These are phyloP conservation scores for Dicrurus megarhynchus DNA, from an alignment of 2,113 vertebrate species.

Conservation along the genomic window DNA sequence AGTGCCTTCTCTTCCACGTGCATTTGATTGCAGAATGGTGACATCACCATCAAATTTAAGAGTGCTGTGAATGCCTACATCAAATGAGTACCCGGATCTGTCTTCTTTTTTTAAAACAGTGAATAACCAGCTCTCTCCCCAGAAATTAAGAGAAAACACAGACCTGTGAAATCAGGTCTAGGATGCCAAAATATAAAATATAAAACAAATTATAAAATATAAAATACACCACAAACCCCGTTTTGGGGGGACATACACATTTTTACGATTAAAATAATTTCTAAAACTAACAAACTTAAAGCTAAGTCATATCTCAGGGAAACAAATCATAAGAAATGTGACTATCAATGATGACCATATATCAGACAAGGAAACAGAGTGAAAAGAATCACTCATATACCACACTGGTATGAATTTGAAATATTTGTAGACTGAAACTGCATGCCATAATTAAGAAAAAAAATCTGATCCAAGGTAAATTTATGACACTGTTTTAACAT, in stretches of 20 bases:
- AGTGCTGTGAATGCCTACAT: not conserved
- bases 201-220: no score
- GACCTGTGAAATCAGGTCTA: not conserved
- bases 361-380: not conserved
- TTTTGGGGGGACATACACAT: not conserved
- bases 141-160: not conserved
- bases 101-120: not conserved
- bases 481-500: not conserved
- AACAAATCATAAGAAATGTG: not conserved
- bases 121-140: not conserved
- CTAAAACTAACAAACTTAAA: not conserved
- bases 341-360: not conserved
- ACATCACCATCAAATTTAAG: not conserved
- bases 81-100: not conserved
- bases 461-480: not conserved
- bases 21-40: not conserved
- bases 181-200: not conserved
- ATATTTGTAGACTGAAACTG: not conserved
- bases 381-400: not conserved
- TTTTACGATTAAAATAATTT: not conserved
- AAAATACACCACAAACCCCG: not conserved
- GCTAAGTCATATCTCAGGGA: not conserved
- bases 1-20: not conserved
- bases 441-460: not conserved
- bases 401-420: not conserved